Conservation (phyloP, 2,113 vertebrate genomes). For the Silurus asotus region DNA sequence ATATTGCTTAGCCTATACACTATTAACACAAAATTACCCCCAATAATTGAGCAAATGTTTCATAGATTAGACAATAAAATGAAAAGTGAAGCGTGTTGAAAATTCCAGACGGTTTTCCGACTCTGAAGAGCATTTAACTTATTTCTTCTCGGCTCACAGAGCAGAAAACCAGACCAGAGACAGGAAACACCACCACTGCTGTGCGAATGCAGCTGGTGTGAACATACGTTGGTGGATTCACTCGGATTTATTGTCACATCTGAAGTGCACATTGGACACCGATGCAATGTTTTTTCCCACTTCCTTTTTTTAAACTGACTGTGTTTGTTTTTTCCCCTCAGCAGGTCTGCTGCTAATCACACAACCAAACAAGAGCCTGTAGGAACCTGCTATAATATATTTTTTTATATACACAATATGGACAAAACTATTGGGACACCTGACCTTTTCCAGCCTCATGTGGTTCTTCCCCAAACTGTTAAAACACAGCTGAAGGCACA, state of each 20-base stretch:
- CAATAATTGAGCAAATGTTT: neutral
- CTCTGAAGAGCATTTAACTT: neutral
- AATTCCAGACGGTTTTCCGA: neutral
- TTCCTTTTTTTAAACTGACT: constrained; percentile 53
- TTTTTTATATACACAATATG: no score
- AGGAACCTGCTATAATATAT: neutral
- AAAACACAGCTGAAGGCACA: no score
- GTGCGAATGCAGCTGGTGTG: neutral
- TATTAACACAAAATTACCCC: neutral
- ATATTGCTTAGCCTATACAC: neutral
- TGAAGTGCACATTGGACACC: neutral
- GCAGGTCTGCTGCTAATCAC: constrained; percentile 64
- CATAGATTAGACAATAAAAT: neutral
- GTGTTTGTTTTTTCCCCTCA: constrained; percentile 48
- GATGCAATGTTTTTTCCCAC: constrained; percentile 19
- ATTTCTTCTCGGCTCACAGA: constrained; percentile 17
- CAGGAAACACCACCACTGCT: neutral
- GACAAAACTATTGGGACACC: no score
- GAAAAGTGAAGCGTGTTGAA: neutral
- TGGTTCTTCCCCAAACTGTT: no score
- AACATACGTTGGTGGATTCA: neutral
- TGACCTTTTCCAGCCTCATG: no score
- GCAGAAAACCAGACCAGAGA: neutral
- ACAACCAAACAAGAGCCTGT: constrained; percentile 40
- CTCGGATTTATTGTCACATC: neutral